These are phyloP conservation scores for Himalopsyche kuldschensis DNA, from an alignment of 2,888 invertebrate genomes.

Conservation along the genomic window DNA sequence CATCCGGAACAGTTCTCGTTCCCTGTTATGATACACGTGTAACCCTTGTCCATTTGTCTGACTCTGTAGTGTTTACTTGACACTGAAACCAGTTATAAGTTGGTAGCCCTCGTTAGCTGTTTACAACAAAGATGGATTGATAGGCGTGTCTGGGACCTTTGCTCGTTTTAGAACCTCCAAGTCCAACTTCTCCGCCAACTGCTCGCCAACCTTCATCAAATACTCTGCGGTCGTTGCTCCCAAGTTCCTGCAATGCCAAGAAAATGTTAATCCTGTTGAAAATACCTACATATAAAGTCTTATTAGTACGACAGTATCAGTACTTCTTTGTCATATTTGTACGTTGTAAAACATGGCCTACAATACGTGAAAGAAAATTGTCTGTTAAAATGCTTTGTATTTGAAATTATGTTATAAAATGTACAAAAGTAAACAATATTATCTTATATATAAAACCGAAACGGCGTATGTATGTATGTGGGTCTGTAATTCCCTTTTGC, in stretches of 20 bases:
- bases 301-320: not conserved
- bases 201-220: conserved; percentile 11
- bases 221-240: not conserved
- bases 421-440: too few species aligned
- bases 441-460: too few species aligned
- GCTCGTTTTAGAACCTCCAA: not conserved
- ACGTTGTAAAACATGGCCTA: not conserved
- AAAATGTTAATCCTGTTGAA: not conserved
- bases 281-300: not conserved
- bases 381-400: too few species aligned
- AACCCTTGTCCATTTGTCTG: conserved; percentile 28
- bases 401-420: too few species aligned
- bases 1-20: not conserved
- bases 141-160: conserved; percentile 26
- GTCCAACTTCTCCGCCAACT: not conserved
- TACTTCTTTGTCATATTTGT: not conserved
- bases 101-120: conserved; percentile 22
- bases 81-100: conserved; percentile 15
- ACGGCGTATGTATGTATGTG: too few species aligned
- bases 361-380: not conserved
- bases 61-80: conserved; percentile 27
- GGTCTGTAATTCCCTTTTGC: too few species aligned
- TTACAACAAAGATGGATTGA: conserved; percentile 35
- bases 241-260: not conserved
- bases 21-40: conserved; percentile 10